Percentiles rank a stretch among this genome's conserved stretches.
These are phyloP conservation scores for Cephonodes hylas DNA, from an alignment of 2,888 invertebrate genomes.

Conservation along the genomic window DNA sequence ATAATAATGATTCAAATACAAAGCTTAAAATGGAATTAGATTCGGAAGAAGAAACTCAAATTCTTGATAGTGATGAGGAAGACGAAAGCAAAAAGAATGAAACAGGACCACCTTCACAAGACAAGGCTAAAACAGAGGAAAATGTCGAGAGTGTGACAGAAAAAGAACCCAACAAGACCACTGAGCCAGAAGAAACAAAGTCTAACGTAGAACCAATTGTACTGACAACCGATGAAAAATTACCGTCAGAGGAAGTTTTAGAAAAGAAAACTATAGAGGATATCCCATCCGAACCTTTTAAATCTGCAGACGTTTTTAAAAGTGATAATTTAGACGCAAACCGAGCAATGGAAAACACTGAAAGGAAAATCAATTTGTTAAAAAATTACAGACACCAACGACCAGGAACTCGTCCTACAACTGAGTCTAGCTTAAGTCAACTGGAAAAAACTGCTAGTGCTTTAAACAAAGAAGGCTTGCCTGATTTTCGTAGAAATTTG, in stretches of 20 bases:
- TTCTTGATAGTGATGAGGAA: slow-evolving; percentile 71
- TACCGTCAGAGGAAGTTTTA: slow-evolving; percentile 66
- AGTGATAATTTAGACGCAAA: slow-evolving; percentile 27
- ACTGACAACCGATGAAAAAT: slow-evolving; percentile 69
- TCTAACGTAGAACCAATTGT: slow-evolving; percentile 46
- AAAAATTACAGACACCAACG: slow-evolving; percentile 78
- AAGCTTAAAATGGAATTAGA: slow-evolving; percentile 46
- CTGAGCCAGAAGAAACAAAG: slow-evolving; percentile 31
- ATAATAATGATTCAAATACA: slow-evolving; percentile 39
- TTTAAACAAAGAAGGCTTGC: slow-evolving; percentile 67
- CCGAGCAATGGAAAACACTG: slow-evolving; percentile 45
- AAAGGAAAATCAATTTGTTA: slow-evolving; percentile 68
- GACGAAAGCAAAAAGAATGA: slow-evolving; percentile 35
- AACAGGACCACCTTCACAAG: slow-evolving; percentile 29
- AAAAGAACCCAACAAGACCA: slow-evolving; percentile 20
- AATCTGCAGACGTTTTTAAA: slow-evolving; percentile 25
- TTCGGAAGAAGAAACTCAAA: slow-evolving; percentile 67
- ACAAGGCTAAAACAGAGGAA: slow-evolving; percentile 23
- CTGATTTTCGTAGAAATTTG: slow-evolving; percentile 72
- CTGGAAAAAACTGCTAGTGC: slow-evolving; percentile 71
- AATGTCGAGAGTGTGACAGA: slow-evolving; percentile 19
- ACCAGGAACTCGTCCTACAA: slow-evolving; percentile 51
- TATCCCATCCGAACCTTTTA: slow-evolving; percentile 32
- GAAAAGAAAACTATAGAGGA: slow-evolving; percentile 52
- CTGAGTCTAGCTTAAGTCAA: slow-evolving; percentile 70